Evolutionary conservation across 2,797 vertebrate species (phyloP), one percentile per base, ranked within the genome.

Genomic region (Morus bassanus): DNA sequence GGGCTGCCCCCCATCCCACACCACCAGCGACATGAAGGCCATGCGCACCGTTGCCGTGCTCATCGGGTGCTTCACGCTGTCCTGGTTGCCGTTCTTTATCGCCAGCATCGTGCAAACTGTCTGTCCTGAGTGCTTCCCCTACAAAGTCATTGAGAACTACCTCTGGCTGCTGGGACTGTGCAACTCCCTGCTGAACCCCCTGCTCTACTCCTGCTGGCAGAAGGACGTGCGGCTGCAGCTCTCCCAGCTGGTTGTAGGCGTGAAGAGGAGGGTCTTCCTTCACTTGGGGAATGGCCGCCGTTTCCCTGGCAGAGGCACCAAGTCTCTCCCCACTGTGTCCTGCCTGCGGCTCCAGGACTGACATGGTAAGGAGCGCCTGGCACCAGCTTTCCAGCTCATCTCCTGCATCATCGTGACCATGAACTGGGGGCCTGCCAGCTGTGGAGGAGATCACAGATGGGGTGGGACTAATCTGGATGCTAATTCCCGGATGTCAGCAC

Each of bases 151-250:
- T 10, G 99, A 99, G 97, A 98, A 96, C 63, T 97, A 99, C 37
- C 97, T 99, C 84, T 99, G 99, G 99, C 95, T 99, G 24, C 85
- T 99, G 39, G 99, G 99, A 4, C 97, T 99, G 19, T 97, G 98
- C 79, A 99, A 99, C 97, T 99, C 99, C 3, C 97, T 99, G 27
- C 98, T 99, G 79, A 99, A 99, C 97, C 99, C 99, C 0, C 95
- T 99, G 86, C 98, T 99, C 56, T 99, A 99, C 19, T 99, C 99
- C 84, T 99, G 96, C 95, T 98, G 99, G 98, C 99, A 99, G 93
- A 98, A 91, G 95, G 99, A 99, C 1, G 98, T 99, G 85, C 98
- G 98, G 59, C 95, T 97, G 85, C 98, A 99, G 96, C 83, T 99
- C 35, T 98, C 95, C 13, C 97, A 93, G 75, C 97, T 99, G 96